Base-by-base conservation (phyloP, 2,888 invertebrate species). In the Sinelater perroti region DNA sequence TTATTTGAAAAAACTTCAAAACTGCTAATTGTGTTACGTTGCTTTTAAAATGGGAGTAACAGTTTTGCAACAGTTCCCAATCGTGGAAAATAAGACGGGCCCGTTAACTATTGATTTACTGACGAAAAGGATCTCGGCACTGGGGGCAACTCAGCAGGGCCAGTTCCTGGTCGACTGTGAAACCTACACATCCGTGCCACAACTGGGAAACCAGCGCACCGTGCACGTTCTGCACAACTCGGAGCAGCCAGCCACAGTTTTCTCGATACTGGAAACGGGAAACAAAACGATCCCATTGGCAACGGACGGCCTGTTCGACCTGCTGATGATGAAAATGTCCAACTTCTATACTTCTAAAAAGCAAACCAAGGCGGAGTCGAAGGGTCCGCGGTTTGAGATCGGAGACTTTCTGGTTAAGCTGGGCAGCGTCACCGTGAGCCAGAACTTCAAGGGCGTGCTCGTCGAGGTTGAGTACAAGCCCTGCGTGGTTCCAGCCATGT, bases 151-250 rank as follows among this genome's bases (percentile, higher is more conserved):
- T 0, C 94, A 91, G 72, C 87, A 90, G 56, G 97, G 97, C 0
- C 93, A 92, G 69, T 97, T 96, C 76, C 78, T 93, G 44, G 96
- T 97, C 0, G 97, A 97, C 74, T 97, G 97, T 71, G 97, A 97
- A 77, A 95, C 95, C 0, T 96, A 92, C 73, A 87, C 88, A 30
- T 91, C 93, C 0, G 86, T 88, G 35, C 88, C 90, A 1, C 86
- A 87, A 69, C 81, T 90, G 74, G 92, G 90, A 2, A 85, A 87
- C 38, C 88, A 90, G 57, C 87, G 91, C 70, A 90, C 91, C 0
- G 90, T 96, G 0, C 94, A 96, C 77, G 89, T 97, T n/a, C 82
- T 97, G 5, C 96, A 97, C 79, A 94, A 97, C 77, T 95, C 94
- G 0, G 97, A 97, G 74, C 93, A 95, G 72, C 97, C 97, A 0